These are phyloP conservation scores for Orthosia gothica DNA, from an alignment of 2,888 invertebrate species.

Conservation along the genomic window DNA sequence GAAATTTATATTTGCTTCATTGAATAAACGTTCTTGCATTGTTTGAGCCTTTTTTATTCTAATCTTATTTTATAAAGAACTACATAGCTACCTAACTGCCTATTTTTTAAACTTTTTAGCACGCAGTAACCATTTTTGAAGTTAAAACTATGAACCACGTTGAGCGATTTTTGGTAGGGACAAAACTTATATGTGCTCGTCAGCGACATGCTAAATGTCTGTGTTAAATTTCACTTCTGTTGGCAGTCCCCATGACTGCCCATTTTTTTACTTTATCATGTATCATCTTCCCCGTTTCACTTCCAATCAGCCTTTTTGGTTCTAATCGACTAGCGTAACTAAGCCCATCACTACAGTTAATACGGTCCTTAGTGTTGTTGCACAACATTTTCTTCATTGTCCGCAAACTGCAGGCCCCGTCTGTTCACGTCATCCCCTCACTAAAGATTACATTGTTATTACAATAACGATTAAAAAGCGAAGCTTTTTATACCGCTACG, in stretches of 20 bases:
- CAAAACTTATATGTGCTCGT: too few relatives aligned
- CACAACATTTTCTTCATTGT: slow-evolving; percentile 87
- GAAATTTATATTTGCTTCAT: not conserved
- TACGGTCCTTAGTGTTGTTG: slow-evolving; percentile 84
- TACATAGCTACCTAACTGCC: too few relatives aligned
- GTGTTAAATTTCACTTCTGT: too few relatives aligned
- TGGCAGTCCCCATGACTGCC: too few relatives aligned
- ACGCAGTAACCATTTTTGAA: too few relatives aligned
- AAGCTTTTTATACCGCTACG: slow-evolving; percentile 71
- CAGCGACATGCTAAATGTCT: too few relatives aligned
- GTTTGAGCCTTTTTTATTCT: too few relatives aligned
- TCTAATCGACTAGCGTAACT: slow-evolving; percentile 54
- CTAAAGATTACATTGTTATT: slow-evolving; percentile 86
- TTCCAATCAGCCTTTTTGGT: slow-evolving; percentile 1
- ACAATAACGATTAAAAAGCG: slow-evolving; percentile 83
- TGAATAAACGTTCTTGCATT: not conserved
- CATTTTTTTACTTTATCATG: too few relatives aligned
- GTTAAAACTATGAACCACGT: too few relatives aligned
- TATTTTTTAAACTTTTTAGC: too few relatives aligned
- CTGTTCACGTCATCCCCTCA: slow-evolving; percentile 80
- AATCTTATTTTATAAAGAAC: too few relatives aligned
- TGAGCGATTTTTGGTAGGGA: too few relatives aligned
- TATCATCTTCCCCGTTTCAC: not conserved
- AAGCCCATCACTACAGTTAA: slow-evolving; percentile 77
- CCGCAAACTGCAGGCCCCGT: slow-evolving; percentile 75